A percentile compares a stretch with the other conserved stretches of the same genome.
Conservation (phyloP, 2,888 invertebrate species). For the Disparrhopalites patrizii region DNA sequence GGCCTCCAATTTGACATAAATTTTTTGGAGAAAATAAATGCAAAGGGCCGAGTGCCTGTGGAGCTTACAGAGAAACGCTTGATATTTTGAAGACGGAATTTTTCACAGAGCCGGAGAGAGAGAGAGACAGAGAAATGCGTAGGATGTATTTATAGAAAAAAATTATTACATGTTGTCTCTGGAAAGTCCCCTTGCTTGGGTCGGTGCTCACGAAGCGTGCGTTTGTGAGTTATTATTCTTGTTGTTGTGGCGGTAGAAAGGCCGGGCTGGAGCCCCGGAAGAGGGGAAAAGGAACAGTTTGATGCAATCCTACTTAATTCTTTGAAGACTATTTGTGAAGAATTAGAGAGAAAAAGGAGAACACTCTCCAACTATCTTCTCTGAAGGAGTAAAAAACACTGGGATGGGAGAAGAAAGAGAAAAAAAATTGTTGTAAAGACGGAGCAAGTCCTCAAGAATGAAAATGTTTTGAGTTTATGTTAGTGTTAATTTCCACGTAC, state of each 20-base stretch:
- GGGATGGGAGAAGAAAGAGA: not conserved
- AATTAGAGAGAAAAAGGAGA: no score
- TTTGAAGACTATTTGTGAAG: not conserved
- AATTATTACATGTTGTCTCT: no score
- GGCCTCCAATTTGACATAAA: no score
- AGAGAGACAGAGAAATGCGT: not conserved
- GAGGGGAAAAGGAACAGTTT: no score
- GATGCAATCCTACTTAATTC: not conserved
- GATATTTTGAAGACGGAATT: not conserved
- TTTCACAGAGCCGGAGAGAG: not conserved
- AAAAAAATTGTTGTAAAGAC: constrained; percentile 1
- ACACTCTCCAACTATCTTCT: not conserved
- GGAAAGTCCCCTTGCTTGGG: no score
- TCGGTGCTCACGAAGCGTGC: no score
- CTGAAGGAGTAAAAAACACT: not conserved
- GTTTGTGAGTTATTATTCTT: no score
- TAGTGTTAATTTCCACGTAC: constrained; percentile 22
- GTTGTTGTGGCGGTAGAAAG: no score
- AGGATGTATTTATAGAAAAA: no score
- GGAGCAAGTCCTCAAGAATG: not conserved
- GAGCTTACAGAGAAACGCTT: not conserved
- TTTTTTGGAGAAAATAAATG: no score
- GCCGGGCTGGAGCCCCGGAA: no score
- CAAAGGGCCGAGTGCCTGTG: no score
- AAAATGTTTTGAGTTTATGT: constrained; percentile 4